A percentile compares a stretch with the other conserved stretches of the same genome.
Conservation (phyloP, 2,113 vertebrate genomes). For the Phaethornis superciliosus region DNA sequence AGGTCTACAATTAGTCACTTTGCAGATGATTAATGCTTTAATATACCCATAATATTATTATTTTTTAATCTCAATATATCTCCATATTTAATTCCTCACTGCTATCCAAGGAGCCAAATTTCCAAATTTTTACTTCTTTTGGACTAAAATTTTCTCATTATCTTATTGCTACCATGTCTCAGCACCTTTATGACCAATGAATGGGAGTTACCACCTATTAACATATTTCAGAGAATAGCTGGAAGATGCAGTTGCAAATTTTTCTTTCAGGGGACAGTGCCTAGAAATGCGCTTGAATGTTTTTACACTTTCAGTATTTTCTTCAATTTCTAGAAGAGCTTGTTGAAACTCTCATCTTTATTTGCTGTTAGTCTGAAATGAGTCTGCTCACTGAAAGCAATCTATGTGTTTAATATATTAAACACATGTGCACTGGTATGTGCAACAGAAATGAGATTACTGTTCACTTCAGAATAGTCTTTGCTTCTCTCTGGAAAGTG, state of each 20-base stretch:
- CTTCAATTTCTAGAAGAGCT: slow-evolving; percentile 21
- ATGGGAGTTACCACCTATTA: not conserved
- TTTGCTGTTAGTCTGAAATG: slow-evolving; percentile 48
- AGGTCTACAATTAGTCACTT: not conserved
- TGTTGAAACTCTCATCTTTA: slow-evolving; percentile 23
- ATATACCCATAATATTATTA: not conserved
- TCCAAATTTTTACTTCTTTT: not conserved
- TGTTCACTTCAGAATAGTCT: slow-evolving; percentile 12
- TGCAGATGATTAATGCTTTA: not conserved
- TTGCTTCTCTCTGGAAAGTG: slow-evolving; percentile 27
- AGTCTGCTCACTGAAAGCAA: slow-evolving; percentile 14
- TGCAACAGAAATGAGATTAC: slow-evolving; percentile 38
- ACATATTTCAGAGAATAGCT: not conserved
- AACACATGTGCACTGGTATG: too few relatives aligned
- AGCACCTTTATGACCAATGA: not conserved
- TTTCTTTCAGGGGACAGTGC: not conserved
- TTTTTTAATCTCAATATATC: not conserved
- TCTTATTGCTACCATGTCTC: not conserved
- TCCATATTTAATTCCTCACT: not conserved
- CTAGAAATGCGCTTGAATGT: not conserved
- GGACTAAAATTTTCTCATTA: not conserved
- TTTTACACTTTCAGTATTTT: not conserved
- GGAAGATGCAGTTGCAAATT: not conserved
- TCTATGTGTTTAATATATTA: slow-evolving; percentile 50
- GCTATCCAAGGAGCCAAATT: not conserved